Percentiles rank a stretch among this genome's conserved stretches.
Conservation (phyloP, 2,797 vertebrate species). For the Numenius phaeopus region DNA sequence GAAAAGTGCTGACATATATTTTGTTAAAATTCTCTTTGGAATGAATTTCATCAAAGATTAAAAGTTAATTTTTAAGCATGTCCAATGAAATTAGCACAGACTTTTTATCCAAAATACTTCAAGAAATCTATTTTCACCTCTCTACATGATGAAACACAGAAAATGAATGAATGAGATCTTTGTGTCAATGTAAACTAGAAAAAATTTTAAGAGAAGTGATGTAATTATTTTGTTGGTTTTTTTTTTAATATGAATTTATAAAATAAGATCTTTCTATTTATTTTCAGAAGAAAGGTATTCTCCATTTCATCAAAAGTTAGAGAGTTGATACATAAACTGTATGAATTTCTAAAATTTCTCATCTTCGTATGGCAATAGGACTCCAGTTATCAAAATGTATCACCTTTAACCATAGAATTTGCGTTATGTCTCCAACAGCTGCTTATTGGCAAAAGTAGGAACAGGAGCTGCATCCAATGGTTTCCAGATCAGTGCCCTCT, state of each 20-base stretch:
- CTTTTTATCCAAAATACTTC: background rate
- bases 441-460: background rate
- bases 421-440: background rate
- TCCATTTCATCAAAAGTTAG: background rate
- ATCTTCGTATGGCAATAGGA: background rate
- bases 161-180: background rate
- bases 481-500: background rate
- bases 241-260: background rate
- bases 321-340: background rate
- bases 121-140: background rate
- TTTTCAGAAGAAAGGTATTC: background rate
- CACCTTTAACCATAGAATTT: background rate
- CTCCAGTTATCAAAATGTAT: background rate
- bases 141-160: background rate
- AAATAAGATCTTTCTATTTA: background rate
- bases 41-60: background rate
- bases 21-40: background rate
- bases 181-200: background rate
- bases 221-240: background rate
- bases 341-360: background rate
- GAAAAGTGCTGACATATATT: background rate
- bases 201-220: background rate
- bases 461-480: background rate
- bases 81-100: background rate
- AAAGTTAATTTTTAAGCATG: background rate